phyloP scores from a whole-genome alignment of 2,113 vertebrate genomes.

The Megaptera novaeangliae region DNA sequence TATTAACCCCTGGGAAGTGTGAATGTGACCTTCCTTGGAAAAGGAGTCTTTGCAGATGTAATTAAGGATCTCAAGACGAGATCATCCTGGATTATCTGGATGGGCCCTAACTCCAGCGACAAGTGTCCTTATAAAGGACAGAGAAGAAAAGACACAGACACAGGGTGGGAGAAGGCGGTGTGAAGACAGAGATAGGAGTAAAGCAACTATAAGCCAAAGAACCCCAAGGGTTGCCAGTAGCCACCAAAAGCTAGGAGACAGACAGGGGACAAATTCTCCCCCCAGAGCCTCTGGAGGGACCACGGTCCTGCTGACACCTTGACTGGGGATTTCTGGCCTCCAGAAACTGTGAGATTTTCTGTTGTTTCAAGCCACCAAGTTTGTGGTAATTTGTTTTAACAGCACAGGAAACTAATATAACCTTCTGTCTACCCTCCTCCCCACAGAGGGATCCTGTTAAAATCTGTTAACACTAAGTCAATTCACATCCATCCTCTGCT shows the following conservation, averaged over 20 bases:
- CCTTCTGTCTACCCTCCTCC: not conserved
- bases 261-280: not conserved
- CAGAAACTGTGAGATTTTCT: not conserved
- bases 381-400: not conserved
- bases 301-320: rapidly evolving
- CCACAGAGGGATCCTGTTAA: not conserved
- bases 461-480: not conserved
- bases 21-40: not conserved
- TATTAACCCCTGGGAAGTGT: not conserved
- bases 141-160: not conserved
- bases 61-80: not conserved
- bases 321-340: not conserved
- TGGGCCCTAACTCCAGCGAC: not conserved
- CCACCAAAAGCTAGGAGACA: not conserved
- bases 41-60: not conserved
- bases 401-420: not conserved
- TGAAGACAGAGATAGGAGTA: not conserved
- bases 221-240: not conserved
- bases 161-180: not conserved
- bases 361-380: not conserved
- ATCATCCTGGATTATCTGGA: not conserved
- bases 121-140: not conserved
- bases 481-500: not conserved
- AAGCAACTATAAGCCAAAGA: not conserved
- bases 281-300: not conserved